A percentile compares a stretch with the other conserved stretches of the same genome.
These are phyloP conservation scores for Potorous gilbertii DNA, from an alignment of 2,797 vertebrate species.

Conservation along the genomic window DNA sequence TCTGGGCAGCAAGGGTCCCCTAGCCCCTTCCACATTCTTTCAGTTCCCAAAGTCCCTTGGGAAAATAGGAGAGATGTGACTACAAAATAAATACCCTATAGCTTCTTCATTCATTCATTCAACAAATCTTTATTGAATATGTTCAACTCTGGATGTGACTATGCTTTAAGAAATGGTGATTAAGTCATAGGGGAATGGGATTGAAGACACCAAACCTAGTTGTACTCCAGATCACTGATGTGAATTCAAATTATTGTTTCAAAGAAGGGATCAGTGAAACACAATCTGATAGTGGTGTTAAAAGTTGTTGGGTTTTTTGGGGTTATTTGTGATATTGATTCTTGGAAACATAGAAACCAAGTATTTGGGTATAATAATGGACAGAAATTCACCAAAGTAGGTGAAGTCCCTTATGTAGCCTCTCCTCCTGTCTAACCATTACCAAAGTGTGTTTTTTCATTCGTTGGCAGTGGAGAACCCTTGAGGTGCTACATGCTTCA, in stretches of 20 bases:
- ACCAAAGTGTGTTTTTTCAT: constrained; percentile 13
- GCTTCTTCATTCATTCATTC: not conserved
- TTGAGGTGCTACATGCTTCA: not conserved
- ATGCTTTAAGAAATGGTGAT: not conserved
- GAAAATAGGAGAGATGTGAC: not conserved
- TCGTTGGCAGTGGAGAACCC: constrained; percentile 10
- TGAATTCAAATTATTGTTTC: constrained; percentile 30
- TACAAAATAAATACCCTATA: not conserved
- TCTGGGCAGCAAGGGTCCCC: not conserved
- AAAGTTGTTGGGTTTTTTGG: constrained; percentile 29
- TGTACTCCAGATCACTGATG: not conserved
- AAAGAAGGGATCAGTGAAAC: not conserved
- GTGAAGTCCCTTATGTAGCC: not conserved
- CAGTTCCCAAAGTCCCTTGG: not conserved
- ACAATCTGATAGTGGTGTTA: not conserved
- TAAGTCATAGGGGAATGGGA: not conserved
- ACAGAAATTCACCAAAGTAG: constrained; percentile 25
- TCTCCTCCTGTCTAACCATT: not conserved
- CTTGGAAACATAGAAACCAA: not conserved
- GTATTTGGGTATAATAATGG: not conserved
- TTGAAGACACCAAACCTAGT: constrained; percentile 12
- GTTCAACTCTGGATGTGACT: not conserved
- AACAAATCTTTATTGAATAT: constrained; percentile 10
- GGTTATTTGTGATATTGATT: constrained; percentile 30
- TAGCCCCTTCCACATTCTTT: not conserved